Conservation (phyloP, 1,140 invertebrate species). For the Cherax destructor region DNA sequence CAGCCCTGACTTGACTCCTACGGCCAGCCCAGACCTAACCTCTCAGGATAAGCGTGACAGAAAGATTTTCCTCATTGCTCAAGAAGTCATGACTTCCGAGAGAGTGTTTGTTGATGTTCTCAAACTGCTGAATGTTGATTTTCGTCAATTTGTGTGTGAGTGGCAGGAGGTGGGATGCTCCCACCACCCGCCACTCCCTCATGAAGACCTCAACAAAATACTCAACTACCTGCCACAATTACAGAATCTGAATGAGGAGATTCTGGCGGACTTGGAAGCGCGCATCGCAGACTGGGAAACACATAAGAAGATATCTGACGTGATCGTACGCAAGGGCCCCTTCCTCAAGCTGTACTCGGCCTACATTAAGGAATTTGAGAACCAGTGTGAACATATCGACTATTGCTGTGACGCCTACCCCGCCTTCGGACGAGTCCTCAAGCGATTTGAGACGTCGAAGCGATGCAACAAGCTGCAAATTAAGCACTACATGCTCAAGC, state of each 20-base stretch:
- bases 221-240: constrained; percentile 80
- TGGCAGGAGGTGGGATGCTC: constrained; percentile 1
- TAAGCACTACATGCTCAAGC: constrained; percentile 86
- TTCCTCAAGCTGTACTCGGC: constrained; percentile 85
- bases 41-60: constrained; percentile 54
- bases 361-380: constrained; percentile 84
- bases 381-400: constrained; percentile 80
- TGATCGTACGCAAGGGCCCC: constrained; percentile 85
- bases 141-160: constrained; percentile 77
- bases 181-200: constrained; percentile 74
- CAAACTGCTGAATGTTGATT: constrained; percentile 83
- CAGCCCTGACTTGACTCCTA: constrained; percentile 20
- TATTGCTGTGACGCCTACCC: constrained; percentile 81
- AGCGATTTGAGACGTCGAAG: constrained; percentile 82
- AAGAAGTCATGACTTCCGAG: constrained; percentile 84
- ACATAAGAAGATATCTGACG: constrained; percentile 82
- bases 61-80: constrained; percentile 78
- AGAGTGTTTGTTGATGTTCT: constrained; percentile 83
- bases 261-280: constrained; percentile 81
- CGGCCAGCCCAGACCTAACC: constrained; percentile 25
- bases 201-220: constrained; percentile 79
- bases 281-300: constrained; percentile 81
- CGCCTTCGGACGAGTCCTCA: constrained; percentile 80
- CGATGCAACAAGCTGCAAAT: constrained; percentile 81
- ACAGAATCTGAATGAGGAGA: constrained; percentile 81